Conservation (phyloP, 2,888 invertebrate species). For the Spialia ferax region DNA sequence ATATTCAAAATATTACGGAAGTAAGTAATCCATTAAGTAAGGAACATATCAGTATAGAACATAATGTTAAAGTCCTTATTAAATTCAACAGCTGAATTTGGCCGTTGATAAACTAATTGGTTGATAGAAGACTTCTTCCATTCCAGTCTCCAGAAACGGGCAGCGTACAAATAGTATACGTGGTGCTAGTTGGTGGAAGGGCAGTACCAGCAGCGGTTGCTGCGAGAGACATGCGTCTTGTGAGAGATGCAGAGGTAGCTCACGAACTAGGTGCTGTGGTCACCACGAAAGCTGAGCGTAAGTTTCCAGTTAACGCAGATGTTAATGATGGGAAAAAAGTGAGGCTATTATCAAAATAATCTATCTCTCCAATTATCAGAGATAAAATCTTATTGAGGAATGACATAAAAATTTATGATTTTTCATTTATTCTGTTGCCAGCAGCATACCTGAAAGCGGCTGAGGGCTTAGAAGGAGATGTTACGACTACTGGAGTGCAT, state of each 20-base stretch:
- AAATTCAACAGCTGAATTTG: no score
- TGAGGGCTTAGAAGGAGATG: constrained; percentile 87
- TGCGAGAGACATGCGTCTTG: constrained; percentile 93
- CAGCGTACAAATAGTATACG: constrained; percentile 91
- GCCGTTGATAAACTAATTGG: not conserved
- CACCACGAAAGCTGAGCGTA: constrained; percentile 95
- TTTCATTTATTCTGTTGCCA: constrained; percentile 47
- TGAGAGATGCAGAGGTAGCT: constrained; percentile 92
- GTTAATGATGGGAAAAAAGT: not conserved
- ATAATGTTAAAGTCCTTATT: no score
- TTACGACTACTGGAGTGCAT: constrained; percentile 63
- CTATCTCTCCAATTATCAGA: not conserved
- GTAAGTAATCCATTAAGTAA: constrained; percentile 51
- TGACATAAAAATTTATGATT: not conserved
- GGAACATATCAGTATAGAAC: not conserved
- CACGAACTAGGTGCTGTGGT: constrained; percentile 91
- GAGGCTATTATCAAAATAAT: not conserved
- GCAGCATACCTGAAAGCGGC: constrained; percentile 90
- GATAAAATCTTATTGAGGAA: not conserved
- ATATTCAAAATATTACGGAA: constrained; percentile 89
- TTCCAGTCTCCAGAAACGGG: constrained; percentile 80
- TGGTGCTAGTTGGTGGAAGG: constrained; percentile 92
- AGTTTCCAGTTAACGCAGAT: constrained; percentile 61
- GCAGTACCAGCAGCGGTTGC: constrained; percentile 94
- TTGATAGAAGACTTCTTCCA: not conserved